Base-by-base conservation (phyloP, 1,140 invertebrate species). In the Thalassaphorura encarpata region DNA sequence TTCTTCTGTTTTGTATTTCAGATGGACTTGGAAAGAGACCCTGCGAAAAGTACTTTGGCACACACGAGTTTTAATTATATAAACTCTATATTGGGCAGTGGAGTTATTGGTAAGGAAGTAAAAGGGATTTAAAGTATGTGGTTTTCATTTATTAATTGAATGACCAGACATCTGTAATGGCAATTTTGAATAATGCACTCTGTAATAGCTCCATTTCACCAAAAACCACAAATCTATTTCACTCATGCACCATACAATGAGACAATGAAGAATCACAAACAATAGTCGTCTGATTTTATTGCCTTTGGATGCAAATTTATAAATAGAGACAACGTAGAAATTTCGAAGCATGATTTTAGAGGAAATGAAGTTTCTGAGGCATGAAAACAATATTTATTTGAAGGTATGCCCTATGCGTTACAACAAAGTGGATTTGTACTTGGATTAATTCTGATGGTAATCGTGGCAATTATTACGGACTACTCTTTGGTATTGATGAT, bases 61-160 rank as follows among this genome's bases (percentile, higher is more conserved):
- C 78, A 83, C 73, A 85, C 87, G 54, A 86, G 83, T 72, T 90
- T 90, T 73, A 92, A 92, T 76, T 90, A 89, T 72, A 88, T 92
- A 68, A 92, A 92, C 73, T 89, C 87, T n/a, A 91, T 92, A 66
- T 83, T 91, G 56, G 89, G 88, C 45, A 89, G 86, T 66, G 88
- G 89, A 54, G 84, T 92, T 48, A 90, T 92, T 68, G 88, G 88
- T 85, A n/a, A n/a, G n/a, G n/a, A n/a, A n/a, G n/a, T n/a, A n/a
- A n/a, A 11, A 15, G 47, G 6, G 6, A 28, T 27, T 24, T 6
- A 28, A 49, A 29, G 27, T 13, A 49, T 27, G 15, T 15, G 8
- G 19, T 11, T 45, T 15, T 11, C 21, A 15, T 11, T 16, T 45
- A 13, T 21, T 11, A 11, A 13, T 43, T 19, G 8, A 15, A 8